Evolutionary conservation across 1,140 invertebrate genomes (phyloP).

Genomic region (Carposina sasakii): DNA sequence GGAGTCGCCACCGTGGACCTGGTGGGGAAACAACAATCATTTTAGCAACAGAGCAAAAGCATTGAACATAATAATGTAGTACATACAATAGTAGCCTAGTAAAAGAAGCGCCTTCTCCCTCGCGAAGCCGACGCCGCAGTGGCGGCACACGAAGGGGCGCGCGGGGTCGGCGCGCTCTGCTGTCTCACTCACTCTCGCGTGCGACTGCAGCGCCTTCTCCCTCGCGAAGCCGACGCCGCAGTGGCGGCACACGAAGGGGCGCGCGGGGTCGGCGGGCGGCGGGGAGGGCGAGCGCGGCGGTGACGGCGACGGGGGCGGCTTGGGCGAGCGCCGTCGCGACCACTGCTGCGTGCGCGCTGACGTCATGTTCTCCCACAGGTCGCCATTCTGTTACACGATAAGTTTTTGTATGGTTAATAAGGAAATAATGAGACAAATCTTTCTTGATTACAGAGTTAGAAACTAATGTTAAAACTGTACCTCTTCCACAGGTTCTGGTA

Average conservation of each 20-base stretch:
- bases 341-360: constrained; percentile 67
- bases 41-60: too few relatives aligned
- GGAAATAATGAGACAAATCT: too few relatives aligned
- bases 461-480: constrained; percentile 4
- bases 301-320: constrained; percentile 20
- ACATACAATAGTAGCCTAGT: too few relatives aligned
- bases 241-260: constrained; percentile 86
- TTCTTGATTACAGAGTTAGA: too few relatives aligned
- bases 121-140: constrained; percentile 85
- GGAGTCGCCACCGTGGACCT: constrained; percentile 83
- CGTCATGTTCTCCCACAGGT: constrained; percentile 56
- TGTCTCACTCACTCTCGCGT: constrained; percentile 74
- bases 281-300: constrained; percentile 32
- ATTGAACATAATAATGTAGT: too few relatives aligned
- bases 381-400: too few relatives aligned
- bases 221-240: constrained; percentile 86
- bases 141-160: constrained; percentile 85
- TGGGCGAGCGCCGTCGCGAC: constrained; percentile 47
- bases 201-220: constrained; percentile 85
- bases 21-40: too few relatives aligned
- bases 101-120: constrained; percentile 87
- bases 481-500: constrained; percentile 43
- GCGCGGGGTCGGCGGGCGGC: constrained; percentile 79
- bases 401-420: too few relatives aligned
- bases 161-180: constrained; percentile 80